Percentiles rank a stretch among this genome's conserved stretches.
These are phyloP conservation scores for Drosophila watanabei DNA, from an alignment of 1,140 invertebrate species.

Conservation along the genomic window DNA sequence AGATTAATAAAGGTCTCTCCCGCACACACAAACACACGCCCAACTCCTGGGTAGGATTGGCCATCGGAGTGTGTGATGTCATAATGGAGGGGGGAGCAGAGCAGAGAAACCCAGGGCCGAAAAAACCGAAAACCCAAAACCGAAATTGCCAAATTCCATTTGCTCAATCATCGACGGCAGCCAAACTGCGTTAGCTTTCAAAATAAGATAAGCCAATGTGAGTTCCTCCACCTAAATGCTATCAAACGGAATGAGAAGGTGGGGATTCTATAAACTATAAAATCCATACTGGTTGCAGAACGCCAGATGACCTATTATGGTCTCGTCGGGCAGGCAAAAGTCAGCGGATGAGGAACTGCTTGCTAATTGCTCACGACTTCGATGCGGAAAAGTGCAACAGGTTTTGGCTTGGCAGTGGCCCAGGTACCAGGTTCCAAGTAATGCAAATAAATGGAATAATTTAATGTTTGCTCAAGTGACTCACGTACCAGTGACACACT, in stretches of 20 bases:
- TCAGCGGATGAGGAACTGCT: conserved; percentile 55
- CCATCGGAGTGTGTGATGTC: conserved; percentile 62
- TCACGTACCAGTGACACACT: conserved; percentile 26
- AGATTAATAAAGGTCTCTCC: conserved; percentile 73
- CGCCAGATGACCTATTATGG: conserved; percentile 69
- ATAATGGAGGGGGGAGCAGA: conserved; percentile 27
- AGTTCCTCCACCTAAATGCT: conserved; percentile 45
- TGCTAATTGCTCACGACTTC: conserved; percentile 73
- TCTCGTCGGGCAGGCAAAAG: conserved; percentile 2
- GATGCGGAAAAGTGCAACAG: conserved; percentile 80
- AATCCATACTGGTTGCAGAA: conserved; percentile 17
- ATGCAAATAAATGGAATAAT: conserved; percentile 44
- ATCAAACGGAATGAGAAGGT: conserved; percentile 15
- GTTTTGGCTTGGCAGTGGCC: conserved; percentile 34
- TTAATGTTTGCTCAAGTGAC: conserved; percentile 31
- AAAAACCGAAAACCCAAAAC: conserved; percentile 32
- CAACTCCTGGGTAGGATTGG: conserved; percentile 37
- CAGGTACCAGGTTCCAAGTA: neutral
- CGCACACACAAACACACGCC: conserved; percentile 9
- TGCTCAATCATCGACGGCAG: conserved; percentile 53
- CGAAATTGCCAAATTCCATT: conserved; percentile 60
- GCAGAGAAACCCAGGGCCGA: conserved; percentile 21
- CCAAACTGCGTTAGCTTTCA: conserved; percentile 51
- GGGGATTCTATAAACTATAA: conserved; percentile 7
- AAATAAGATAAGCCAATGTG: conserved; percentile 59